These are phyloP conservation scores for Archivesica marissinica DNA, from an alignment of 1,140 invertebrate genomes.

Conservation along the genomic window DNA sequence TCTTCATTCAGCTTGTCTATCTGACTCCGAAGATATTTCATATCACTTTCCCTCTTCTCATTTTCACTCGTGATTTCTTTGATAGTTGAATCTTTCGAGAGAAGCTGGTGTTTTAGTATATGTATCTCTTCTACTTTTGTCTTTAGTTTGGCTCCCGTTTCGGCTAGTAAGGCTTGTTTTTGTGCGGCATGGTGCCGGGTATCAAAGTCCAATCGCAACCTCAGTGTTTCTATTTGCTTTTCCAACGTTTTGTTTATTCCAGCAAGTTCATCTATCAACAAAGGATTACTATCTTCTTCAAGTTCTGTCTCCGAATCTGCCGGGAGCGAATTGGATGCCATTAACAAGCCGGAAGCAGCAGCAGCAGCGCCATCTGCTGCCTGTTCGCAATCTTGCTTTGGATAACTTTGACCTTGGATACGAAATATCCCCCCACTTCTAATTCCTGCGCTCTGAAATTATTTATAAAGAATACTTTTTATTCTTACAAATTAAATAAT, in stretches of 20 bases:
- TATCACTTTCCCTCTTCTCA: slow-evolving; percentile 60
- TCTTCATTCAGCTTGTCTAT: slow-evolving; percentile 68
- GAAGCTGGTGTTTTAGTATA: slow-evolving; percentile 62
- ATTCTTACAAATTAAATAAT: too few relatives aligned
- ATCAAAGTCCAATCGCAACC: slow-evolving; percentile 68
- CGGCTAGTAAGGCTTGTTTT: slow-evolving; percentile 53
- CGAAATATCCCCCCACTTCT: slow-evolving; percentile 11
- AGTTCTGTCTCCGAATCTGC: slow-evolving; percentile 41
- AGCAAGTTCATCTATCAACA: slow-evolving; percentile 38
- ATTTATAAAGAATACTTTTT: neutral
- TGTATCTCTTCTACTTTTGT: slow-evolving; percentile 59
- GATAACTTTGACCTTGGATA: slow-evolving; percentile 61
- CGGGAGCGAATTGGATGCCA: slow-evolving; percentile 39
- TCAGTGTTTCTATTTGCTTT: slow-evolving; percentile 70
- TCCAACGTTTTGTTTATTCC: slow-evolving; percentile 69
- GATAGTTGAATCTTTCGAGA: slow-evolving; percentile 57
- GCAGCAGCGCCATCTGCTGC: slow-evolving; percentile 10
- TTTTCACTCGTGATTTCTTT: slow-evolving; percentile 63
- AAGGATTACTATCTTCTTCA: slow-evolving; percentile 32
- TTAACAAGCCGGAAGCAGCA: slow-evolving; percentile 1
- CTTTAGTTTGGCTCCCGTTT: slow-evolving; percentile 61
- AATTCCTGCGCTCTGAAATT: slow-evolving; percentile 34
- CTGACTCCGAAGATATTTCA: slow-evolving; percentile 62
- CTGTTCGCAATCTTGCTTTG: neutral
- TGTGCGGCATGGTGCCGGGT: slow-evolving; percentile 63